These are phyloP conservation scores for Prionailurus bengalensis DNA, from an alignment of 2,113 vertebrate species.

Conservation along the genomic window DNA sequence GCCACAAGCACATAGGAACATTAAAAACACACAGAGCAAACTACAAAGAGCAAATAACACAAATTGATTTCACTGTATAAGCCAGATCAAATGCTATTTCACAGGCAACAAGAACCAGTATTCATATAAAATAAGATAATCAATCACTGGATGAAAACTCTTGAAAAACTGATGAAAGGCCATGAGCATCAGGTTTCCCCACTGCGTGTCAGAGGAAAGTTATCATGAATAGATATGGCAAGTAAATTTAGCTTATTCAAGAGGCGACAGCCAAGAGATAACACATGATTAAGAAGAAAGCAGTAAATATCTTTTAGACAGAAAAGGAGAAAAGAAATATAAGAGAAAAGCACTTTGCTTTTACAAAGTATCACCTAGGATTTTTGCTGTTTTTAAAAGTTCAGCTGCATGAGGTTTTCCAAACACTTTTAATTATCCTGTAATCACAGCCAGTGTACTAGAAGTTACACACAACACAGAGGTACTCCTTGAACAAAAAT, in stretches of 20 bases:
- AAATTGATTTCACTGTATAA: constrained; percentile 38
- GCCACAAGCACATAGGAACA: not conserved
- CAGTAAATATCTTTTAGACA: not conserved
- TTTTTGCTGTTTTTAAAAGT: not conserved
- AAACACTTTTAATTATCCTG: constrained; percentile 20
- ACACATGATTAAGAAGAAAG: not conserved
- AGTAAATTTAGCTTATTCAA: not conserved
- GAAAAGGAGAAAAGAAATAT: not conserved
- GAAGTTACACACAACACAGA: not conserved
- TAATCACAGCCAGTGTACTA: not conserved
- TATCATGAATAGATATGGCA: not conserved
- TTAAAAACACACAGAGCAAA: not conserved
- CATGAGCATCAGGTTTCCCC: not conserved
- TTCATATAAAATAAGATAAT: constrained; percentile 32
- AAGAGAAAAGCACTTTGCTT: not conserved
- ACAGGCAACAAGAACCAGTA: not conserved
- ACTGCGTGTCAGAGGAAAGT: not conserved
- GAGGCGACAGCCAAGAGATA: not conserved
- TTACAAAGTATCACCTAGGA: not conserved
- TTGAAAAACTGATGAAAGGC: not conserved
- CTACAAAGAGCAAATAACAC: constrained; percentile 18
- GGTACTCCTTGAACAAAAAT: not conserved
- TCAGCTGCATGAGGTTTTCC: constrained; percentile 1
- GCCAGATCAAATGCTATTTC: constrained; percentile 47
- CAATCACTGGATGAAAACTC: not conserved